Base-by-base conservation (phyloP, 2,888 invertebrate genomes). In the Eupithecia subumbrata region DNA sequence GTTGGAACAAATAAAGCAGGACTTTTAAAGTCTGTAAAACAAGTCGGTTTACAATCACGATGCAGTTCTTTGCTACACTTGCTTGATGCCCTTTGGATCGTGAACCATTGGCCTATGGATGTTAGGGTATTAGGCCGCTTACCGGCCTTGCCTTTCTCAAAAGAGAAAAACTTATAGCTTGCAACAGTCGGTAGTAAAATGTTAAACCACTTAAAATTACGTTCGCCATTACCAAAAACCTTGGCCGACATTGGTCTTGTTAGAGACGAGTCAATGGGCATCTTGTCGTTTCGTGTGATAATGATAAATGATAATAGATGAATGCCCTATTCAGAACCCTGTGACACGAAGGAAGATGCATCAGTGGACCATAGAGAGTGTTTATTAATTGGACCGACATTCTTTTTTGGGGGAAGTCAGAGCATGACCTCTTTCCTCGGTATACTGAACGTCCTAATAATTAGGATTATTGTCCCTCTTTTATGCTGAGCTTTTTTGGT, bases 1-100 rank as follows among this genome's bases (percentile, higher is more conserved):
- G 60, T 66, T 25, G 9, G 64, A 64, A 64, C 45, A 74, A 74
- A 48, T 60, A 69, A n/a, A 43, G 43, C 69, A 30, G 2, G 73
- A 69, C 34, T 69, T n/a, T 69, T 40, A 72, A 40, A 40, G 37
- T 67, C n/a, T 22, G 45, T n/a, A 22, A 63, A 73, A 68, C 73
- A 14, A 73, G 68, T 43, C 43, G 16, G 68, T 63, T 48, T 66
- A 72, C 72, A 71, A 63, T 71, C 71, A 43, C 71, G 18, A 60
- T 43, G 43, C 16, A 14, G 34, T 64, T 63, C 7, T n/a, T 68
- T 43, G 25, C 43, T 43, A 25, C 67, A n/a, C 16, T 66, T 34
- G 37, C 30, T 67, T 40, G 68, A 43, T 43, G 25, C 43, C 43
- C 25, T 68, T 43, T 52, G 52, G 4, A 56, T 60, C 60, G 22